These are phyloP conservation scores for Petrosia ficiformis DNA, from an alignment of 37 sponge, comb jelly and placozoan species.

Conservation along the genomic window DNA sequence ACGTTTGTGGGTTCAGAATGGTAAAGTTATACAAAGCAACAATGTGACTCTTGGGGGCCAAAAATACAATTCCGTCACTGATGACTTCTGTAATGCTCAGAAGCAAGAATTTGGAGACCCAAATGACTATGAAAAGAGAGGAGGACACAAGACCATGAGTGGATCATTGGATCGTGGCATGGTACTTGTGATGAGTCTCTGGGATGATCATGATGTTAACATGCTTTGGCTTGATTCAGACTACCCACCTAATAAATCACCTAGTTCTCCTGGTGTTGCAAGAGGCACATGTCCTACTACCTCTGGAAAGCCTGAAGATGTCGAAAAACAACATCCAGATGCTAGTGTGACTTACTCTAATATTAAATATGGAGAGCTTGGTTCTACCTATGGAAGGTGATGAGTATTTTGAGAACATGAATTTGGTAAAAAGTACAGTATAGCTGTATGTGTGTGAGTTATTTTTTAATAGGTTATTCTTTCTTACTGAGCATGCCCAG, in stretches of 20 bases:
- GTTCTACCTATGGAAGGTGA: too few relatives aligned
- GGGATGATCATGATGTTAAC: conserved; percentile 33
- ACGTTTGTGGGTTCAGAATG: conserved; percentile 35
- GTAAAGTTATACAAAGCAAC: conserved; percentile 20
- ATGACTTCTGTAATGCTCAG: conserved; percentile 38
- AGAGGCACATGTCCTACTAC: conserved; percentile 16
- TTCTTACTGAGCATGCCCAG: too few relatives aligned
- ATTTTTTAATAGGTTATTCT: too few relatives aligned
- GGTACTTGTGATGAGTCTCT: conserved; percentile 31
- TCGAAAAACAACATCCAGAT: conserved; percentile 20
- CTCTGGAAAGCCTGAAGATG: conserved; percentile 17
- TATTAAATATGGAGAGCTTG: conserved; percentile 24
- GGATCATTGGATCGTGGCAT: conserved; percentile 12
- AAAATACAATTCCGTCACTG: conserved; percentile 21
- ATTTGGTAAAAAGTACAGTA: too few relatives aligned
- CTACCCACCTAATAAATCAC: conserved; percentile 21
- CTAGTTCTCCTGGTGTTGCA: conserved; percentile 17
- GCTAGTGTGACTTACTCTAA: conserved; percentile 34
- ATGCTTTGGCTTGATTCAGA: conserved; percentile 33
- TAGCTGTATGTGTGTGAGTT: too few relatives aligned
- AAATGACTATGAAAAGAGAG: conserved; percentile 32
- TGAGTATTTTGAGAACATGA: too few relatives aligned
- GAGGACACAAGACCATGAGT: conserved; percentile 22
- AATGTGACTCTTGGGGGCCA: conserved; percentile 21
- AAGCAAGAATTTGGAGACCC: conserved; percentile 26